These are phyloP conservation scores for Leptopilina myrica DNA, from an alignment of 2,888 invertebrate species.

Conservation along the genomic window DNA sequence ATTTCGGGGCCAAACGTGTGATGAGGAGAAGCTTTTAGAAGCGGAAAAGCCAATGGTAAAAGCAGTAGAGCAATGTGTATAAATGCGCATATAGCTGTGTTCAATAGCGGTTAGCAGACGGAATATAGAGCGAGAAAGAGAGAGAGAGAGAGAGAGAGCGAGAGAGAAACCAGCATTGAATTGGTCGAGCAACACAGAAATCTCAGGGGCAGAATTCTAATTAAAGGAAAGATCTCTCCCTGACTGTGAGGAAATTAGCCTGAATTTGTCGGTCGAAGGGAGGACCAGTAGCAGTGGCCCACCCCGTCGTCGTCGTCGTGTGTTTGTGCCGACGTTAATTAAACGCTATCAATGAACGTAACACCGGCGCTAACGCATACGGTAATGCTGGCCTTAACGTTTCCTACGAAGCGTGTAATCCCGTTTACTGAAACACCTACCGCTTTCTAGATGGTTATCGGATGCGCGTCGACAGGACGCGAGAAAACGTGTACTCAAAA, in stretches of 20 bases:
- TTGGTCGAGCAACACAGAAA: conserved; percentile 58
- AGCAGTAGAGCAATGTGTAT: not conserved
- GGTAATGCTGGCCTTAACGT: conserved; percentile 55
- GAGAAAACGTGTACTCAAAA: not conserved
- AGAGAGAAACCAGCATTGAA: conserved; percentile 29
- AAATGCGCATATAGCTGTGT: not conserved
- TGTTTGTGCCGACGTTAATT: conserved; percentile 65
- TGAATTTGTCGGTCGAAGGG: conserved; percentile 69
- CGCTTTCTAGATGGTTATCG: conserved; percentile 36
- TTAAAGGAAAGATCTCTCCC: conserved; percentile 68
- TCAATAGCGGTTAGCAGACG: conserved; percentile 4
- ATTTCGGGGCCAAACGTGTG: not conserved
- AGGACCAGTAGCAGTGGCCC: conserved; percentile 42
- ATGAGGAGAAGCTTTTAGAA: not conserved
- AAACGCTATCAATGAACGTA: conserved; percentile 70
- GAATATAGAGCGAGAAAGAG: not conserved
- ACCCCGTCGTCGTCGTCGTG: conserved; percentile 18
- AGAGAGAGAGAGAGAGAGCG: not conserved
- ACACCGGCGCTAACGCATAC: conserved; percentile 57
- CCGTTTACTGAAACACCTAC: conserved; percentile 53
- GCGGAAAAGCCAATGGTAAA: not conserved
- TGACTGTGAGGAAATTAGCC: conserved; percentile 69
- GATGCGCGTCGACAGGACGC: conserved; percentile 25
- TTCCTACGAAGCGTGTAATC: conserved; percentile 58
- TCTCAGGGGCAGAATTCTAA: conserved; percentile 70